phyloP scores from a whole-genome alignment of 2,888 invertebrate genomes.

The Loripinus fragilis region DNA sequence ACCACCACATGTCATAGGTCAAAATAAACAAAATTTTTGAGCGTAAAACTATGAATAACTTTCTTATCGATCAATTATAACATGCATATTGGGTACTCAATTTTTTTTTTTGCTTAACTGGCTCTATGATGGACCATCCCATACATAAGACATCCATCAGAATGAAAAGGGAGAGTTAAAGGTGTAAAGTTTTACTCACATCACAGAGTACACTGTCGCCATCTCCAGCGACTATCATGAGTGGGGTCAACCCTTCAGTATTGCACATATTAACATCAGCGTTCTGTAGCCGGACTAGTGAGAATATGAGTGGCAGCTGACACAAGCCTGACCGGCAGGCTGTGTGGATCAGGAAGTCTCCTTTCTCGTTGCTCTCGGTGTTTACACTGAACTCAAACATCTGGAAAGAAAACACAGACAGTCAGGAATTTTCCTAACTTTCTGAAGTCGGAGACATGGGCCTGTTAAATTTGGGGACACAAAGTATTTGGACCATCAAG shows the following conservation, averaged over 20 bases:
- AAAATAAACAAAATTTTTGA: no score
- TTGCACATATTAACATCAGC: slow-evolving; percentile 77
- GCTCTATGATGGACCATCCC: no score
- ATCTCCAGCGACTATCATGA: slow-evolving; percentile 75
- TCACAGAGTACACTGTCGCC: slow-evolving; percentile 77
- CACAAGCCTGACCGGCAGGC: slow-evolving; percentile 71
- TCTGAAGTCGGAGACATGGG: no score
- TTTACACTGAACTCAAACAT: slow-evolving; percentile 78
- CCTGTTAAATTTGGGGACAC: no score
- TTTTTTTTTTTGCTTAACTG: no score
- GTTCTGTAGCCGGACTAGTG: slow-evolving; percentile 72
- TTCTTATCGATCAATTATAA: no score
- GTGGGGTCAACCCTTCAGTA: slow-evolving; percentile 73
- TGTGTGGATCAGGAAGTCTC: slow-evolving; percentile 77
- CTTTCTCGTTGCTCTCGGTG: slow-evolving; percentile 72
- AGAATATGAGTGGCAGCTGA: slow-evolving; percentile 73
- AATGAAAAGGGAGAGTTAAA: not conserved
- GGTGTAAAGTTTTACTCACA: slow-evolving; percentile 70
- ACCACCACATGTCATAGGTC: no score
- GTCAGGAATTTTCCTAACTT: no score
- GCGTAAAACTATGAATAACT: no score
- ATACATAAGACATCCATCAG: no score
- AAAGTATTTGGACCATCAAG: no score
- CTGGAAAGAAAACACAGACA: slow-evolving; percentile 63
- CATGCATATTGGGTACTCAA: no score